Evolutionary conservation across 2,888 invertebrate genomes (phyloP), one percentile per base, ranked within the genome.

Genomic region (Xestia sexstrigata): DNA sequence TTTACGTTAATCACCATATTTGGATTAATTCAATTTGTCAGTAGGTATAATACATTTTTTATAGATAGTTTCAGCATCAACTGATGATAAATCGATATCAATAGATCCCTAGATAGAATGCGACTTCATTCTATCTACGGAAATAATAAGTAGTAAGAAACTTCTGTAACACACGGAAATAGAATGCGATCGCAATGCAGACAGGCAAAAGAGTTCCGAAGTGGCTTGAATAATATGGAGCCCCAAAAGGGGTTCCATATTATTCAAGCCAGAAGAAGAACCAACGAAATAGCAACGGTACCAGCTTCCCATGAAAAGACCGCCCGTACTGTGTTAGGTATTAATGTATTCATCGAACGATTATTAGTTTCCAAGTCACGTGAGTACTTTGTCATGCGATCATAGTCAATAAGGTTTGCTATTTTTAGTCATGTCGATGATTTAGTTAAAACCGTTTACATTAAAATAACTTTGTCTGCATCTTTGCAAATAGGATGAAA

Each of bases 11-110:
- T 52, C 26, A 26, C 5, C 67, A 20, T 35, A 49, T 49, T 79
- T 75, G n/a, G 66, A 65, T 60, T 70, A 71, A 79, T 63, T 62
- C 1, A 26, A 82, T 63, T 47, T 73, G 30, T 73, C 8, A 13
- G 13, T 35, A 58, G 17, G 8, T 78, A 39, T 63, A 15, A 76
- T 52, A 47, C 4, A 30, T 23, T 17, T n/a, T 49, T 47, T 78
- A 60, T 13, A 45, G 30, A 45, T 45, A 63, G 6, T 45, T 13
- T 49, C 17, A 35, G 15, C 42, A n/a, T 30, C 35, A 45, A 26
- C 11, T 17, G 11, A 20, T 49, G 4, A 58, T 8, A 17, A 49
- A 49, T 47, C 23, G 26, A 49, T 55, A 4, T 60, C 9, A 26
- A 8, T 45, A 15, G 30, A 35, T 60, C 30, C 60, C 3, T 30